Percentiles rank a stretch among this genome's conserved stretches.
phyloP scores from a whole-genome alignment of 2,888 invertebrate genomes.

The Muscina levida region DNA sequence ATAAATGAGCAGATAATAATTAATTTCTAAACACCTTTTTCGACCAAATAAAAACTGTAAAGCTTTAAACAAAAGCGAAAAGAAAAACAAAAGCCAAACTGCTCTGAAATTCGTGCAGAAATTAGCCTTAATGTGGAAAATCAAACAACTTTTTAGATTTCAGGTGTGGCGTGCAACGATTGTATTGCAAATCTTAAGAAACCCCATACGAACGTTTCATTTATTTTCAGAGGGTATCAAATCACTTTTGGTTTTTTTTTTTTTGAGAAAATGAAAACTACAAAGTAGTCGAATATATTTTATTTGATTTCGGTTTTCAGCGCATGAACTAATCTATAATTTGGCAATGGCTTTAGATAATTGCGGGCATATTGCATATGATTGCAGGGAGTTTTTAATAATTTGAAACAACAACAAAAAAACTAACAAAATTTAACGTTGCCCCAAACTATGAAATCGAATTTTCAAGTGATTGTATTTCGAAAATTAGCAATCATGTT shows the following conservation, averaged over 20 bases:
- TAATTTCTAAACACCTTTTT: constrained; percentile 53
- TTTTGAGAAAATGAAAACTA: neutral
- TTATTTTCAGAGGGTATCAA: constrained; percentile 16
- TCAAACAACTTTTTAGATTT: constrained; percentile 21
- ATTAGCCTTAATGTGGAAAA: too few relatives aligned
- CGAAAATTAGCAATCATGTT: constrained; percentile 27
- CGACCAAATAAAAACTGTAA: too few relatives aligned
- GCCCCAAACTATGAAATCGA: neutral
- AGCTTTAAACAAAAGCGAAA: neutral
- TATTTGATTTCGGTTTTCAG: neutral
- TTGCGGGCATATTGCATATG: constrained; percentile 12
- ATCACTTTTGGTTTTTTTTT: constrained; percentile 27
- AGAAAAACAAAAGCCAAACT: neutral
- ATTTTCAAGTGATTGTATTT: constrained; percentile 43
- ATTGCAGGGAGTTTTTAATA: constrained; percentile 35
- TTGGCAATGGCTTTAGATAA: constrained; percentile 31
- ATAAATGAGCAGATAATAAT: constrained; percentile 25
- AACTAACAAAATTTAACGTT: constrained; percentile 24
- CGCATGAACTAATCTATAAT: constrained; percentile 50
- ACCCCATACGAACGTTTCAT: neutral
- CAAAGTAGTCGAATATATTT: neutral
- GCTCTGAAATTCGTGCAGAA: constrained; percentile 27
- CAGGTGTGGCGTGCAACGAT: constrained; percentile 54
- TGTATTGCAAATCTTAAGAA: constrained; percentile 41
- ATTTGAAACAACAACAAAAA: neutral